Conservation (phyloP, 2,797 vertebrate genomes). For the Onychomys torridus region DNA sequence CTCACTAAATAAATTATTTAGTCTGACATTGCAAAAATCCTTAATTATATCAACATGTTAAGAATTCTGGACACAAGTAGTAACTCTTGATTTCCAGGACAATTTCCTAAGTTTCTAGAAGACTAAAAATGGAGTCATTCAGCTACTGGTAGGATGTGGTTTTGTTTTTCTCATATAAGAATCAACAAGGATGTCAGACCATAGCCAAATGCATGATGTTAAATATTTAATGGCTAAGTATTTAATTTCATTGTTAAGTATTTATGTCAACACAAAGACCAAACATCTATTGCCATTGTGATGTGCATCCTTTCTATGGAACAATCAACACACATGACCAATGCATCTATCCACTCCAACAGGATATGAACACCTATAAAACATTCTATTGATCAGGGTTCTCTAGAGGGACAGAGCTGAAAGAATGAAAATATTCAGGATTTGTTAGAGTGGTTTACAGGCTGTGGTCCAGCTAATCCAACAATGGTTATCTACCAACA, state of each 20-base stretch:
- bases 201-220: neutral
- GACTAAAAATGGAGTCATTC: neutral
- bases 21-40: neutral
- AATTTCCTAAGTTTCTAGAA: neutral
- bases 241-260: neutral
- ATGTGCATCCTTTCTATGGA: neutral
- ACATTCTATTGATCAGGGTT: neutral
- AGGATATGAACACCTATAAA: too few species aligned
- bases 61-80: neutral
- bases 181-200: neutral
- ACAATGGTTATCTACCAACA: neutral
- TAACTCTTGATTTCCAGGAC: neutral
- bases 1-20: slow-evolving; percentile 1
- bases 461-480: neutral
- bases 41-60: slow-evolving; percentile 7
- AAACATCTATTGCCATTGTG: neutral
- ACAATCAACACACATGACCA: neutral
- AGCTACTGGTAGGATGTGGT: neutral
- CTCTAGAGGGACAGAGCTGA: neutral
- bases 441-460: neutral
- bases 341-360: neutral
- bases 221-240: neutral
- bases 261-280: neutral
- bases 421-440: neutral
- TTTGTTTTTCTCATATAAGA: neutral